Evolutionary conservation across 2,113 vertebrate species (phyloP), one percentile per base, ranked within the genome.

Genomic region (Sprattus sprattus): DNA sequence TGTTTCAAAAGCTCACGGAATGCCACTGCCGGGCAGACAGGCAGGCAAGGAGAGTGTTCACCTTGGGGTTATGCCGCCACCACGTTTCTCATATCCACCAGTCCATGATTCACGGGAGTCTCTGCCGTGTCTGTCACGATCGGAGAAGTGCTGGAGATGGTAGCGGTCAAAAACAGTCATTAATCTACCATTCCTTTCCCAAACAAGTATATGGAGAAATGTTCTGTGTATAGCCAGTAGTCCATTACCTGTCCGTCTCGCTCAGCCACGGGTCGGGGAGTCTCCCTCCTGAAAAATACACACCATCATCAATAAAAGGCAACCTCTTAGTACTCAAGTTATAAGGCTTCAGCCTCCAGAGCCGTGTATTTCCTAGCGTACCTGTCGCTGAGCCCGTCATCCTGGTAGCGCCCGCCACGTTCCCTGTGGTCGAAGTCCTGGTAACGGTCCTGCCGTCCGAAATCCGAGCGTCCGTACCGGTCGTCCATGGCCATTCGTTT

Each of bases 351-450:
- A 32, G 32, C 5, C 32, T 39, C 25, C 28, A 32, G 22, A n/a
- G 20, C 20, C 1, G 20, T 18, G 52, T n/a, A 1, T 25, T 25
- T n/a, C 60, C n/a, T 16, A 39, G 39, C 25, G 9, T 86, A 96
- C 95, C 97, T 96, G 93, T 97, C 97, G 18, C 94, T 45, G 28
- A 92, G 87, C 20, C 89, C 81, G 25, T 97, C 96, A 0, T 98
- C 97, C 84, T 96, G 96, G 93, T 96, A 98, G 32, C 97, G 95
- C 67, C 96, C 92, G 0, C 97, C 11, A 32, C 71, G 95, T 3
- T 98, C 97, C n/a, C 97, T 85, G 91, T 98, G 97, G 90, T 97
- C 96, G 0, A 98, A 96, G 89, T 98, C 96, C 0, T 98, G 97
- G 92, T 97, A 99, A 57, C 96, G 96, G 0, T 98, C 97, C 0